Conservation (phyloP, 2,888 invertebrate species). For the Diadegma fenestrale region DNA sequence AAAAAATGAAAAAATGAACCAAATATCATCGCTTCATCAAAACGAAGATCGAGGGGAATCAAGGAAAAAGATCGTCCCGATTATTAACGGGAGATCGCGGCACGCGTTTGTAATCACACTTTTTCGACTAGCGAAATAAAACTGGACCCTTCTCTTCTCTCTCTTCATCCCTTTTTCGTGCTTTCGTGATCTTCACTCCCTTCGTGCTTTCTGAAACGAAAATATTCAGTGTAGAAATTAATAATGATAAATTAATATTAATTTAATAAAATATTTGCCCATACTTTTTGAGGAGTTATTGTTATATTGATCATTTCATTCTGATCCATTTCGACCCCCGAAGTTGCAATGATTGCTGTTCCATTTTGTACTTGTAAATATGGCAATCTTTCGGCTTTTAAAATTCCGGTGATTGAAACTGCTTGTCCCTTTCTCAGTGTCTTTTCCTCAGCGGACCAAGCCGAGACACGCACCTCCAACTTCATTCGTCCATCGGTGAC, state of each 20-base stretch:
- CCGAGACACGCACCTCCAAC: background rate
- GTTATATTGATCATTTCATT: background rate
- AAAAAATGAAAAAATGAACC: too few species aligned
- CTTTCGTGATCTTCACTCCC: too few species aligned
- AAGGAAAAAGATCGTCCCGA: background rate
- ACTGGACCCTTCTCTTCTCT: too few species aligned
- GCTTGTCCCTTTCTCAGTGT: background rate
- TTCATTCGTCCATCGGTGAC: constrained; percentile 23
- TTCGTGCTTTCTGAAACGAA: too few species aligned
- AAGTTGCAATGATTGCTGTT: too few species aligned
- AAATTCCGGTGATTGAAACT: background rate
- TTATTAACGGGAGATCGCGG: constrained; percentile 52
- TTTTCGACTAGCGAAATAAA: too few species aligned
- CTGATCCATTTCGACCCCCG: background rate
- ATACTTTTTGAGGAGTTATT: constrained; percentile 7
- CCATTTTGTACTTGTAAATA: background rate
- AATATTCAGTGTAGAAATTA: too few species aligned
- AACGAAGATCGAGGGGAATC: background rate
- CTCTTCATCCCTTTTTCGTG: too few species aligned
- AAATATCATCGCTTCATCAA: background rate
- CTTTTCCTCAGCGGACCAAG: background rate
- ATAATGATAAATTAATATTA: too few species aligned
- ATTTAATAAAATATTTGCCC: background rate
- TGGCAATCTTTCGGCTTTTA: background rate
- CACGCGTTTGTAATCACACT: constrained; percentile 60